Evolutionary conservation across 92 coral and sea anemone genomes (phyloP).

Genomic region (Pocillopora meandrina): DNA sequence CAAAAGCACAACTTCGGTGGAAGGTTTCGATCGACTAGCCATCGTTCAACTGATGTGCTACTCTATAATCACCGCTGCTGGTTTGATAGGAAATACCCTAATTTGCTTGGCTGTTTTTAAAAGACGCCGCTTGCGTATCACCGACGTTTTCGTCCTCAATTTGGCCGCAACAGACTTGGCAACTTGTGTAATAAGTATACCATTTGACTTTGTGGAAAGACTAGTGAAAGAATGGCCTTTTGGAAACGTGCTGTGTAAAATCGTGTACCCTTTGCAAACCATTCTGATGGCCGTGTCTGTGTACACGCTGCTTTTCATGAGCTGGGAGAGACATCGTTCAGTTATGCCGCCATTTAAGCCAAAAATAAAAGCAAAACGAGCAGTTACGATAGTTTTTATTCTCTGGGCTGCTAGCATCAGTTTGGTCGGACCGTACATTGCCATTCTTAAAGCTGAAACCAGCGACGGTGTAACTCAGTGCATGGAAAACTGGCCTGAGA

Average conservation of each 20-base stretch:
- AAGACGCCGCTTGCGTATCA: constrained; percentile 75
- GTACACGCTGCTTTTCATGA: constrained; percentile 78
- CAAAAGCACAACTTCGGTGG: constrained; percentile 2
- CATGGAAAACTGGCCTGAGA: constrained; percentile 57
- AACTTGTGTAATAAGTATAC: constrained; percentile 67
- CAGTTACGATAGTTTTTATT: constrained; percentile 40
- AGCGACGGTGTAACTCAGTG: constrained; percentile 41
- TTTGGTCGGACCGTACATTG: constrained; percentile 73
- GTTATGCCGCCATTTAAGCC: constrained; percentile 81
- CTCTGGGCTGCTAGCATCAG: constrained; percentile 67
- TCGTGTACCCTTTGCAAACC: constrained; percentile 60
- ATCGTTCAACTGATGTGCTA: constrained; percentile 74
- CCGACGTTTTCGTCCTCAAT: constrained; percentile 75
- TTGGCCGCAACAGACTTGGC: constrained; percentile 75
- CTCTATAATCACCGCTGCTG: constrained; percentile 73
- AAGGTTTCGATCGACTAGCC: constrained; percentile 35
- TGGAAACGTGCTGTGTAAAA: constrained; percentile 65
- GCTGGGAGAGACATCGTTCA: constrained; percentile 79
- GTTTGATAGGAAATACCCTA: constrained; percentile 71
- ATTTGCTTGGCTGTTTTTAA: constrained; percentile 78
- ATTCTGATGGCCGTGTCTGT: constrained; percentile 76
- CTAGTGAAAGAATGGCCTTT: constrained; percentile 72
- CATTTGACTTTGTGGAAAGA: constrained; percentile 78
- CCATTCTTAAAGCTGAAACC: constrained; percentile 49
- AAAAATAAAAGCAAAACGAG: constrained; percentile 62